Conservation (phyloP, 2,888 invertebrate species). For the Drosophila cyrtoloma region DNA sequence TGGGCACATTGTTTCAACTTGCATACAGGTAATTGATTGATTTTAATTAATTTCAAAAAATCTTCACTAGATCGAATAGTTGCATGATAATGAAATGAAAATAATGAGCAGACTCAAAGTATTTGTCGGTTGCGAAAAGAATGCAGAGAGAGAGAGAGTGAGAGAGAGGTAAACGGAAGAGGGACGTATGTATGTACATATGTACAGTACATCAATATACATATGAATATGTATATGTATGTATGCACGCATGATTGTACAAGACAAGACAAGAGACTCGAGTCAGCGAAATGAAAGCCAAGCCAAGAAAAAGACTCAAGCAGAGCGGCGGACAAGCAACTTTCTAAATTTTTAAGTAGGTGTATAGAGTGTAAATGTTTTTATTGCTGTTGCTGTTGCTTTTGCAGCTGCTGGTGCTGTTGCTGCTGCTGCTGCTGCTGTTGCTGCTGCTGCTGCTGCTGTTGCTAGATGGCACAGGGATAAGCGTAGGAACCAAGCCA, state of each 20-base stretch:
- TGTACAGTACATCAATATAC: background rate
- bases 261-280: slow-evolving; percentile 37
- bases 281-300: slow-evolving; percentile 64
- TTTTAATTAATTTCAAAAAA: background rate
- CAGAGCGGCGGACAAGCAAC: slow-evolving; percentile 69
- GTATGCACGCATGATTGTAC: slow-evolving; percentile 10
- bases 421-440: background rate
- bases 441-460: slow-evolving; percentile 1
- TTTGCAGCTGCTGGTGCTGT: slow-evolving; percentile 5
- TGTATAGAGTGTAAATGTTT: slow-evolving; percentile 61
- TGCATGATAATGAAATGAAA: slow-evolving; percentile 50
- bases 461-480: slow-evolving; percentile 58
- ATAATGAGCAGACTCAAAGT: slow-evolving; percentile 47
- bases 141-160: slow-evolving; percentile 32
- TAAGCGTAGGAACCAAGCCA: slow-evolving; percentile 46
- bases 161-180: slow-evolving; percentile 36
- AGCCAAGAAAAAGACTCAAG: slow-evolving; percentile 54
- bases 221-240: slow-evolving; percentile 6
- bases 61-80: background rate
- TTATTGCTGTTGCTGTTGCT: slow-evolving; percentile 8
- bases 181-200: slow-evolving; percentile 26
- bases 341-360: slow-evolving; percentile 82
- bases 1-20: slow-evolving; percentile 16
- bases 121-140: slow-evolving; percentile 53
- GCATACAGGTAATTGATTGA: slow-evolving; percentile 14